Evolutionary conservation across 30 jellyfish, hydroid and myxozoan species (phyloP), one percentile per base, ranked within the genome.

Genomic region (Calvadosia cruxmelitensis): DNA sequence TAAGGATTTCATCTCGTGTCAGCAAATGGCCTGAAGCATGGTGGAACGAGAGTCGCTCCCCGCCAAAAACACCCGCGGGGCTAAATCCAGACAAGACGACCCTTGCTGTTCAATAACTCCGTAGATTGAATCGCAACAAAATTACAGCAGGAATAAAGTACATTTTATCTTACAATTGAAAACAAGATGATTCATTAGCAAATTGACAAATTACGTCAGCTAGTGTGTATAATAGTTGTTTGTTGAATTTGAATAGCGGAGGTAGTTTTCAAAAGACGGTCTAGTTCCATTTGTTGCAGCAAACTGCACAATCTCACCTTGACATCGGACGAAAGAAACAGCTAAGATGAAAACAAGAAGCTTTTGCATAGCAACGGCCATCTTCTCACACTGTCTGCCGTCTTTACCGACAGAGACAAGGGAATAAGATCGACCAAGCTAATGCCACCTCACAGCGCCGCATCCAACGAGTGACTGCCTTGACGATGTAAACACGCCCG

Each of bases 61-160:
- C 57, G 57, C 57, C 57, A 42, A 42, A 42, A 42, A 42, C 15
- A 42, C 57, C 57, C 57, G 57, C 57, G 57, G 57, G 57, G 57
- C 57, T 5, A 42, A 42, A 42, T 42, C 20, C 57, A 42, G 20
- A 20, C 57, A 5, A 42, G 20, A 42, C 10, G 20, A 10, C 20
- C 57, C 10, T 42, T 20, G 15, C 20, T 10, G 20, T 42, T 42
- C 20, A 5, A 42, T 42, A 42, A 42, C 57, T n/a, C n/a, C n/a
- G n/a, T n/a, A n/a, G n/a, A n/a, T n/a, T n/a, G n/a, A n/a, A n/a
- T n/a, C n/a, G n/a, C n/a, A n/a, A n/a, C n/a, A n/a, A n/a, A n/a
- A n/a, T n/a, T n/a, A n/a, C n/a, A n/a, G n/a, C n/a, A n/a, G n/a
- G n/a, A n/a, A n/a, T n/a, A n/a, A n/a, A n/a, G n/a, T n/a, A n/a